These are phyloP conservation scores for Sitophilus oryzae DNA, from an alignment of 1,140 invertebrate species.

Conservation along the genomic window DNA sequence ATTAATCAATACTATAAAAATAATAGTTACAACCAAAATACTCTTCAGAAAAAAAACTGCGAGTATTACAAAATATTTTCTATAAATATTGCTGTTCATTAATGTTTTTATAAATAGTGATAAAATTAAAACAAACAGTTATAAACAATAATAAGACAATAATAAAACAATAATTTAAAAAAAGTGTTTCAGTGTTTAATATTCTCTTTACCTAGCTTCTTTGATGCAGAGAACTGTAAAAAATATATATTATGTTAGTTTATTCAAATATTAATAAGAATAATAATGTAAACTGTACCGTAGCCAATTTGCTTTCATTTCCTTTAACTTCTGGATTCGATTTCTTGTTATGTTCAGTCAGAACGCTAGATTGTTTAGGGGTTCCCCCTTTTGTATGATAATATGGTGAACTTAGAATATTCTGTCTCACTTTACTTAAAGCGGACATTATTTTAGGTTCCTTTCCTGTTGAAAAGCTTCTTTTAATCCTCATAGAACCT, in stretches of 20 bases:
- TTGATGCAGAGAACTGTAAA: background rate
- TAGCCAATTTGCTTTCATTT: background rate
- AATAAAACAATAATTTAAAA: no score
- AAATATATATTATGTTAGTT: no score
- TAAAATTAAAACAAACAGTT: no score
- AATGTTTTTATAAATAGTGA: no score
- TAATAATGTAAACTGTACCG: background rate
- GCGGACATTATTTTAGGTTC: slow-evolving; percentile 8
- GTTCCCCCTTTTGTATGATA: background rate
- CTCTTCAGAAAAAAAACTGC: no score
- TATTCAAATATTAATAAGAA: background rate
- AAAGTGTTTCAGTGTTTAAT: background rate
- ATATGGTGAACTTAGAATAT: slow-evolving; percentile 12
- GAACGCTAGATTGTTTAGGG: background rate
- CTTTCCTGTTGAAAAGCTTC: slow-evolving; percentile 8
- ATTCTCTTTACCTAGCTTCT: background rate
- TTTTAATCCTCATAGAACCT: background rate
- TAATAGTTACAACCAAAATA: no score
- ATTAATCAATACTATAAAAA: no score
- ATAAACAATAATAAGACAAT: no score
- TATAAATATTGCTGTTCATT: no score
- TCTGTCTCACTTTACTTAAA: slow-evolving; percentile 8
- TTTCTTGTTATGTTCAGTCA: background rate
- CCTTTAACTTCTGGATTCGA: background rate
- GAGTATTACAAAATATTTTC: no score